phyloP scores from a whole-genome alignment of 2,797 vertebrate genomes.

The Lutjanus argentimaculatus region DNA sequence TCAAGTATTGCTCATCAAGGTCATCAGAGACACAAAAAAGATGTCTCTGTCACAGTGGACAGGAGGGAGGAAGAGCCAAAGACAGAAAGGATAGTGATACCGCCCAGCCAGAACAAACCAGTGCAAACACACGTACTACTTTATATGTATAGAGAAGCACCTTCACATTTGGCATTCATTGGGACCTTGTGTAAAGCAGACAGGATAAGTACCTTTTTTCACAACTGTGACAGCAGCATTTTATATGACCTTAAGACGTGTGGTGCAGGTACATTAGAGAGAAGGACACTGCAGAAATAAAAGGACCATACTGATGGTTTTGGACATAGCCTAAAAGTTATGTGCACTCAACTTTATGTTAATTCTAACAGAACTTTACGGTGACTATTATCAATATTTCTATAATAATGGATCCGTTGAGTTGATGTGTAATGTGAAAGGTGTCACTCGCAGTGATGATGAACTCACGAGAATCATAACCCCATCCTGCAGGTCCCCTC shows the following conservation, averaged over 20 bases:
- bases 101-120: conserved; percentile 2
- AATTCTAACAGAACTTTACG: neutral
- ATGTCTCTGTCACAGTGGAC: neutral
- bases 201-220: conserved; percentile 41
- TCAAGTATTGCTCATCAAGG: conserved; percentile 22
- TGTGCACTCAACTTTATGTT: no score
- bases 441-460: neutral
- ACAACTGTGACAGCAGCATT: conserved; percentile 39
- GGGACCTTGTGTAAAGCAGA: conserved; percentile 42
- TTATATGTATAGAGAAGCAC: conserved; percentile 62
- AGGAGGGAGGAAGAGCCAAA: neutral
- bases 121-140: conserved; percentile 44
- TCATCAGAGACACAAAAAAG: neutral
- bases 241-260: conserved; percentile 43
- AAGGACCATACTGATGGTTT: neutral
- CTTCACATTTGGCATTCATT: conserved; percentile 59
- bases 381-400: neutral
- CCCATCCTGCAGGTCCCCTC: no score
- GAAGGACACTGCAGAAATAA: neutral
- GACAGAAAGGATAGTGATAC: conserved; percentile 13
- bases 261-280: conserved; percentile 13
- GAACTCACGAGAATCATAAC: no score
- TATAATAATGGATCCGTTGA: neutral
- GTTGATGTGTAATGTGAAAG: neutral
- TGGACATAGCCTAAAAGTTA: neutral